These are phyloP conservation scores for Plebejus argus DNA, from an alignment of 2,888 invertebrate species.

Conservation along the genomic window DNA sequence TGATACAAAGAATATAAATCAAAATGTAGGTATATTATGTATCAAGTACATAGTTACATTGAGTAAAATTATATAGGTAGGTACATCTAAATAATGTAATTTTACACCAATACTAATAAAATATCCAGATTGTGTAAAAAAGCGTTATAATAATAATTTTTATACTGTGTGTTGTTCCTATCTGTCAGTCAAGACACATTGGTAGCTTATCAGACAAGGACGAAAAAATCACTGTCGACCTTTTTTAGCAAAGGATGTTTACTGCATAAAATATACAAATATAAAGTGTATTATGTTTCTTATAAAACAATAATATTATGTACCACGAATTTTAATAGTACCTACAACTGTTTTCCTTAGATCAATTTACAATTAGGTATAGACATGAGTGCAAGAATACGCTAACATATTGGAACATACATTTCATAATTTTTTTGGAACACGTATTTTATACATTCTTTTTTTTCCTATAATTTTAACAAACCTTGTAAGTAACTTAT, in stretches of 20 bases:
- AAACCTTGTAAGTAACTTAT: too few species aligned
- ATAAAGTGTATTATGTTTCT: too few species aligned
- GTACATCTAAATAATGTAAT: not conserved
- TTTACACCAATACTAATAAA: conserved; percentile 2
- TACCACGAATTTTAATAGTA: too few species aligned
- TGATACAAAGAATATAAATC: not conserved
- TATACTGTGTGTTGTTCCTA: not conserved
- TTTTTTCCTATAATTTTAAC: too few species aligned
- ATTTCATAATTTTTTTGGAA: too few species aligned
- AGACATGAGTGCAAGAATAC: too few species aligned
- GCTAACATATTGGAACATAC: too few species aligned
- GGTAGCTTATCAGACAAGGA: too few species aligned
- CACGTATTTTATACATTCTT: too few species aligned
- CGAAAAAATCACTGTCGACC: not conserved
- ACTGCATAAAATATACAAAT: not conserved
- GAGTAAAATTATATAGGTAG: not conserved
- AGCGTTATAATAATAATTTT: not conserved
- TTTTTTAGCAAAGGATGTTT: not conserved
- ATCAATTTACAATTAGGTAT: not conserved
- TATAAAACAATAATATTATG: too few species aligned
- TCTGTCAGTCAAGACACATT: too few species aligned
- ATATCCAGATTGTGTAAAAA: not conserved
- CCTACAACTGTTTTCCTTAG: not conserved
- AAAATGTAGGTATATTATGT: conserved; percentile 12
- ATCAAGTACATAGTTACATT: not conserved